Conservation (phyloP, 2,113 vertebrate species). For the Chinchilla lanigera region DNA sequence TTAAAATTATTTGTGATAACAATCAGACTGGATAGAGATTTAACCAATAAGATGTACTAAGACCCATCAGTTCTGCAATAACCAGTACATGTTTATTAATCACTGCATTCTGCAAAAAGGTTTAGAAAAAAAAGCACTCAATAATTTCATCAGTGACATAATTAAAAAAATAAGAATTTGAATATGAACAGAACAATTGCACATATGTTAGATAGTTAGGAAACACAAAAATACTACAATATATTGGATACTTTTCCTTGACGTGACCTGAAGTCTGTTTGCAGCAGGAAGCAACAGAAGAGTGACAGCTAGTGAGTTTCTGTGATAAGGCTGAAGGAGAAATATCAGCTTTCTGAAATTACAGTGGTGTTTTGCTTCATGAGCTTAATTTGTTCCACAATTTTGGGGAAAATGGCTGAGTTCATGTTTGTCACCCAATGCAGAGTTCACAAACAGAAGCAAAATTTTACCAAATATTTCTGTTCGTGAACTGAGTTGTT, state of each 20-base stretch:
- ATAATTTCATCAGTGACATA: not conserved
- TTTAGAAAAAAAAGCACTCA: not conserved
- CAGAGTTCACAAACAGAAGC: not conserved
- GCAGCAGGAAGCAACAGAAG: not conserved
- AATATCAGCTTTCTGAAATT: not conserved
- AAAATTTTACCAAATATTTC: not conserved
- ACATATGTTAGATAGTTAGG: not conserved
- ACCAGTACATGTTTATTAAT: not conserved
- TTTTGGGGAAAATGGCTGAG: not conserved
- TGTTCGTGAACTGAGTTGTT: not conserved
- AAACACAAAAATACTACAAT: not conserved
- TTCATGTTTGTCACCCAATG: not conserved
- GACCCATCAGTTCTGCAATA: not conserved
- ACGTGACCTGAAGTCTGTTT: not conserved
- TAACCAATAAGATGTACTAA: not conserved
- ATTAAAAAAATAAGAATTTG: not conserved
- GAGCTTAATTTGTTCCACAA: not conserved
- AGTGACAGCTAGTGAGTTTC: not conserved
- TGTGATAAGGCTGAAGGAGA: not conserved
- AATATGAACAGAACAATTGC: not conserved
- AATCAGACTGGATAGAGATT: not conserved
- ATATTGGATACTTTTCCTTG: not conserved
- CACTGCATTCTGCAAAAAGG: not conserved
- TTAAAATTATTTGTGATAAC: constrained; percentile 3
- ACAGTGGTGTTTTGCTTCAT: not conserved